Base-by-base conservation (phyloP, 2,113 vertebrate species). In the Platysteira castanea region DNA sequence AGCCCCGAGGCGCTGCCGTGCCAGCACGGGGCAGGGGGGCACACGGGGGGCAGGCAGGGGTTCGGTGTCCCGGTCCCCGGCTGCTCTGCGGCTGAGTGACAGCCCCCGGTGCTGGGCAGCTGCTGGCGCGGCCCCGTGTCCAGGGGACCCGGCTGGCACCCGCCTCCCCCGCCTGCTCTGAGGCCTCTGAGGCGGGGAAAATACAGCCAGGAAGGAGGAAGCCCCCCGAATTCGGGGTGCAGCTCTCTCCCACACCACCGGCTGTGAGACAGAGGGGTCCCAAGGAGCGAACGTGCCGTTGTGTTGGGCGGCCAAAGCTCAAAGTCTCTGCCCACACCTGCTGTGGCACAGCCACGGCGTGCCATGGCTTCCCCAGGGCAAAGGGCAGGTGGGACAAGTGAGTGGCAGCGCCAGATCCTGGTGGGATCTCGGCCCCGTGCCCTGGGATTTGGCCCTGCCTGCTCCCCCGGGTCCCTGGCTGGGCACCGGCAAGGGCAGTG, bases 61-160 rank as follows among this genome's bases (percentile, higher is more conserved):
- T 5, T 56, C 23, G 11, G 22, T 4, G 35, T 7, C 85, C 28
- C 17, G 3, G 14, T 30, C 16, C 67, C 49, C 2, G 49, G 71
- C 71, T 44, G 71, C 68, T 71, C 76, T 1, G 11, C 0, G 27
- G 76, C 92, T 96, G 95, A 96, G 95, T 96, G 95, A 96, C 95
- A 95, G 80, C 81, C 94, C 68, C 95, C 30, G 59, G 71, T 95
- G 95, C 68, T 1, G 46, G 94, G 94, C 95, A 96, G 95, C 95
- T 96, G 95, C 93, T 39, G 37, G 44, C 64, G 13, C 21, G 24
- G 83, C 61, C 61, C 84, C 87, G 18, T 16, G 93, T 39, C 85
- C 21, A 12, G 14, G 47, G 20, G 19, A 71, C 22, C 7, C 11
- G 71, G 73, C 77, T 74, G 93, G 82, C 86, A 82, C 82, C 57